Percentiles rank a stretch among this genome's conserved stretches.
Evolutionary conservation across 2,797 vertebrate species (phyloP).

Genomic region (Cossypha dichroa): DNA sequence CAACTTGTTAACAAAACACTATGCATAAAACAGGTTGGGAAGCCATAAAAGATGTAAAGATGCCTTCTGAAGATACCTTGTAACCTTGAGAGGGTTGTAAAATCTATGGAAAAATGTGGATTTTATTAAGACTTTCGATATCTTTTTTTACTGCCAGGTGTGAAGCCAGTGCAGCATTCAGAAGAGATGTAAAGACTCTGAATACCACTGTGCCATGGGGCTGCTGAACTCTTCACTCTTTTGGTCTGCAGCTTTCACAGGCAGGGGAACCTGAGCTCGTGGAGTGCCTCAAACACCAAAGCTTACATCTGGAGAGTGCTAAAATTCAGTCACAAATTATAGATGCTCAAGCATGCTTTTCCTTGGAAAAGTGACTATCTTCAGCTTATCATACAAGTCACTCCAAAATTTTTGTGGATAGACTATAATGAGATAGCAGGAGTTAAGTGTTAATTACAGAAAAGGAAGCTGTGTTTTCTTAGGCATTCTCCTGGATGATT

Average conservation of each 20-base stretch:
- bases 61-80: background rate
- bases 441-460: background rate
- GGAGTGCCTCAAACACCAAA: background rate
- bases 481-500: background rate
- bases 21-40: background rate
- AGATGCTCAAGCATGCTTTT: background rate
- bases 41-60: background rate
- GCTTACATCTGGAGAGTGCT: background rate
- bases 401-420: background rate
- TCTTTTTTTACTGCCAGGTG: background rate
- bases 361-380: background rate
- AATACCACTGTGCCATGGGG: accelerated
- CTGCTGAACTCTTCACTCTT: background rate
- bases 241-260: background rate
- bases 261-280: accelerated
- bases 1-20: background rate
- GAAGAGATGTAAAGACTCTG: background rate
- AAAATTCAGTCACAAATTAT: background rate
- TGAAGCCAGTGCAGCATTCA: background rate
- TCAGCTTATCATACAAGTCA: background rate
- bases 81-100: background rate
- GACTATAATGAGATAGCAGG: background rate
- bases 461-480: background rate
- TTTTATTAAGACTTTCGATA: background rate
- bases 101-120: background rate